A percentile compares a stretch with the other conserved stretches of the same genome.
Conservation (phyloP, 2,888 invertebrate species). For the Acrocera orbiculus region DNA sequence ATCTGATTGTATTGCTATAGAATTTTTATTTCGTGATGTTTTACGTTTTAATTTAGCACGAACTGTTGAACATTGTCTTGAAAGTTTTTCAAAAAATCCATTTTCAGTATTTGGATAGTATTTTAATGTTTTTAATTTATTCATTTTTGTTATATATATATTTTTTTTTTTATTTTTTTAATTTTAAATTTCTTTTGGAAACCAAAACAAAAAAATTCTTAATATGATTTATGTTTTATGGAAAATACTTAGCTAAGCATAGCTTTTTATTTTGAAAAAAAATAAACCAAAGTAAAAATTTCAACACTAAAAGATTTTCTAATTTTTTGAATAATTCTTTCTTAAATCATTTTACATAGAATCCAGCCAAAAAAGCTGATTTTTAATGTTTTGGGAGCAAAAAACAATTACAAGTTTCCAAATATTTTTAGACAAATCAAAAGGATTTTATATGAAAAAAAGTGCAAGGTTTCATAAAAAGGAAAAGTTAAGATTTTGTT, state of each 20-base stretch:
- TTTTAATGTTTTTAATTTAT: slow-evolving; percentile 15
- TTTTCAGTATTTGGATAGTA: slow-evolving; percentile 15
- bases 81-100: slow-evolving; percentile 24
- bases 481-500: too few species aligned
- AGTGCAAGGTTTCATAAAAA: too few species aligned
- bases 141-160: slow-evolving; percentile 10
- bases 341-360: too few species aligned
- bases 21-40: slow-evolving; percentile 19
- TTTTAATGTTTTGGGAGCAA: too few species aligned
- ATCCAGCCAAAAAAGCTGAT: too few species aligned
- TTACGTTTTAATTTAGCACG: slow-evolving; percentile 24
- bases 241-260: background rate
- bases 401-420: too few species aligned
- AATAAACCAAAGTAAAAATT: too few species aligned
- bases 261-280: too few species aligned
- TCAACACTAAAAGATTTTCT: too few species aligned
- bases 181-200: background rate
- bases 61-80: slow-evolving; percentile 28
- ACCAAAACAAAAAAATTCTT: background rate
- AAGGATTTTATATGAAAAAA: too few species aligned
- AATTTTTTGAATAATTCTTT: too few species aligned
- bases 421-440: too few species aligned
- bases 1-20: slow-evolving; percentile 21
- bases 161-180: background rate
- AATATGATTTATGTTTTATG: background rate